phyloP scores from a whole-genome alignment of 2,113 vertebrate species.

The Corythaeola cristata region DNA sequence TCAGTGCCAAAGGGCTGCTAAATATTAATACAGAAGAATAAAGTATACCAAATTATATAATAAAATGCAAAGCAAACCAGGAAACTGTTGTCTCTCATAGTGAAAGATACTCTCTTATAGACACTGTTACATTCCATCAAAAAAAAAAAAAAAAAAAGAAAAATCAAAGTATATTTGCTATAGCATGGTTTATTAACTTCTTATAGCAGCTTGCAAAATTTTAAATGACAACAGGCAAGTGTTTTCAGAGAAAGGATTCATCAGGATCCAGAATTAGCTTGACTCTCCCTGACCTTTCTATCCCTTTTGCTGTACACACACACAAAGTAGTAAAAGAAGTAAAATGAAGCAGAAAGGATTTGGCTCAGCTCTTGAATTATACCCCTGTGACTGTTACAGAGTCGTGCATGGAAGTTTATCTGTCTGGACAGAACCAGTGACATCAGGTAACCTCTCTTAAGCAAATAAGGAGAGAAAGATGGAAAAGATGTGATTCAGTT shows the following conservation, averaged over 20 bases:
- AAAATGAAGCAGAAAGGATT: background rate
- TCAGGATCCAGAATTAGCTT: background rate
- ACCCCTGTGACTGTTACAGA: too few species aligned
- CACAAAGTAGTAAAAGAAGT: background rate
- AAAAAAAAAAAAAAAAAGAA: background rate
- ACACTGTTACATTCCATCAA: background rate
- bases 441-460: background rate
- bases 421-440: background rate
- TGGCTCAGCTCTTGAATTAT: background rate
- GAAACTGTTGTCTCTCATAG: background rate
- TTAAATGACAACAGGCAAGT: background rate
- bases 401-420: background rate
- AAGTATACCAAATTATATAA: background rate
- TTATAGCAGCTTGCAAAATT: background rate
- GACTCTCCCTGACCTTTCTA: background rate
- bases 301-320: background rate
- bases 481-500: background rate
- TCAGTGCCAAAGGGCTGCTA: background rate
- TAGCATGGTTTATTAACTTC: background rate
- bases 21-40: slow-evolving; percentile 1
- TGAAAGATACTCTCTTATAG: background rate
- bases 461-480: background rate
- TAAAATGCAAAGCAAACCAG: background rate
- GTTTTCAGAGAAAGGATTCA: background rate
- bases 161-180: background rate